phyloP scores from a whole-genome alignment of 1,140 invertebrate genomes.

The Pseudomyrmex sp. region DNA sequence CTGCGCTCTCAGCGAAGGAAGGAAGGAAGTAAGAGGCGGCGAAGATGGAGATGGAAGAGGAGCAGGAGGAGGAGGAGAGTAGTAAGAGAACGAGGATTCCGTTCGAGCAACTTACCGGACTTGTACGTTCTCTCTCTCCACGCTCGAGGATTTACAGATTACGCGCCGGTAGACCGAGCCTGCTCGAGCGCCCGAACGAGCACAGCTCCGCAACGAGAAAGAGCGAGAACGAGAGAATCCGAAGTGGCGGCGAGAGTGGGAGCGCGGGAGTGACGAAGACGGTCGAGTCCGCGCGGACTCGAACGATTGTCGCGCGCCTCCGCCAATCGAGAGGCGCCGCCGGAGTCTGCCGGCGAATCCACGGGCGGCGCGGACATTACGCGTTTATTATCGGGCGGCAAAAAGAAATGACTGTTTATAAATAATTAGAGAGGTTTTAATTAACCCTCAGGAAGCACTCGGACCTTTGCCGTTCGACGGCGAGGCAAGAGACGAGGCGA shows the following conservation, averaged over 20 bases:
- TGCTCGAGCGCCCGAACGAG: slow-evolving; percentile 66
- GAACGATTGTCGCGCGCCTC: slow-evolving; percentile 13
- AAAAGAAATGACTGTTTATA: slow-evolving; percentile 85
- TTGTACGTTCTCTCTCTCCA: slow-evolving; percentile 76
- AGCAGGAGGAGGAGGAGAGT: slow-evolving; percentile 49
- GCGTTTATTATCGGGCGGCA: slow-evolving; percentile 79
- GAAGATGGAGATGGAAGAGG: slow-evolving; percentile 43
- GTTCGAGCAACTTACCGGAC: slow-evolving; percentile 81
- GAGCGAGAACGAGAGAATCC: slow-evolving; percentile 30
- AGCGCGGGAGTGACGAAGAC: slow-evolving; percentile 65
- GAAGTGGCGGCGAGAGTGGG: slow-evolving; percentile 31
- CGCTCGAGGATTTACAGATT: slow-evolving; percentile 83
- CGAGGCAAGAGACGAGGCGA: slow-evolving; percentile 34
- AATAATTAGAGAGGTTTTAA: slow-evolving; percentile 86
- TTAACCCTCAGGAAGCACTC: slow-evolving; percentile 82
- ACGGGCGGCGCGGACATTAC: slow-evolving; percentile 67
- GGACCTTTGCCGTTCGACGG: slow-evolving; percentile 66
- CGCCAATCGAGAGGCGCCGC: slow-evolving; percentile 64
- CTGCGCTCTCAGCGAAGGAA: slow-evolving; percentile 58
- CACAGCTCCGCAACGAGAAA: slow-evolving; percentile 40
- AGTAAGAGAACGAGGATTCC: slow-evolving; percentile 76
- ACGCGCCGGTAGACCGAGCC: slow-evolving; percentile 76
- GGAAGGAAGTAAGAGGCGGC: slow-evolving; percentile 59
- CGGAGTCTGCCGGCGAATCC: slow-evolving; percentile 64
- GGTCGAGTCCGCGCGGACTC: slow-evolving; percentile 82